These are phyloP conservation scores for Papilio elwesi DNA, from an alignment of 2,888 invertebrate genomes.

Conservation along the genomic window DNA sequence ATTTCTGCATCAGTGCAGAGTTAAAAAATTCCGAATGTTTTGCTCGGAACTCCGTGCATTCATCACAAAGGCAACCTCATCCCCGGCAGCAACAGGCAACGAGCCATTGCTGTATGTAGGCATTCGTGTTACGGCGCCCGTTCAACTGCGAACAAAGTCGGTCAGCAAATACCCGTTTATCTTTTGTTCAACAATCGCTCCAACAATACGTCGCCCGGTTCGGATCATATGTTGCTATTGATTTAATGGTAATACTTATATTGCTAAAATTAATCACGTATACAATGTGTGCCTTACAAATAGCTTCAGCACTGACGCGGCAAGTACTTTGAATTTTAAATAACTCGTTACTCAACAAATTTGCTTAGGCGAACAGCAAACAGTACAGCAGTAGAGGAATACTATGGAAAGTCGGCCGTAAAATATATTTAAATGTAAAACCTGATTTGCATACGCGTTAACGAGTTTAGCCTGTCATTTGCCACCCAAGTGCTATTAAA, in stretches of 20 bases:
- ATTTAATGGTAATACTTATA: slow-evolving; percentile 1
- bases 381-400: slow-evolving; percentile 5
- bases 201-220: slow-evolving; percentile 35
- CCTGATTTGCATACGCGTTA: slow-evolving; percentile 9
- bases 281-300: too few relatives aligned
- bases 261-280: neutral
- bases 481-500: too few relatives aligned
- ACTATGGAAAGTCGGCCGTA: slow-evolving; percentile 5
- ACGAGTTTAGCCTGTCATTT: neutral
- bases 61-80: slow-evolving; percentile 34
- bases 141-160: slow-evolving; percentile 37
- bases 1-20: slow-evolving; percentile 5
- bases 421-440: slow-evolving; percentile 24
- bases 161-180: slow-evolving; percentile 32
- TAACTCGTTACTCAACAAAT: slow-evolving; percentile 68
- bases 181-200: slow-evolving; percentile 35
- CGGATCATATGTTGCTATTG: slow-evolving; percentile 19
- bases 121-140: slow-evolving; percentile 21
- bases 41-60: slow-evolving; percentile 22
- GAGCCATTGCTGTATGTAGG: slow-evolving; percentile 14
- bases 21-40: slow-evolving; percentile 26
- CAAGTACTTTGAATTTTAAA: slow-evolving; percentile 78
- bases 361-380: slow-evolving; percentile 32
- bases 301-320: slow-evolving; percentile 54
- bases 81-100: slow-evolving; percentile 36